phyloP scores from a whole-genome alignment of 2,888 invertebrate species.

The Cremastobaeus sp. region DNA sequence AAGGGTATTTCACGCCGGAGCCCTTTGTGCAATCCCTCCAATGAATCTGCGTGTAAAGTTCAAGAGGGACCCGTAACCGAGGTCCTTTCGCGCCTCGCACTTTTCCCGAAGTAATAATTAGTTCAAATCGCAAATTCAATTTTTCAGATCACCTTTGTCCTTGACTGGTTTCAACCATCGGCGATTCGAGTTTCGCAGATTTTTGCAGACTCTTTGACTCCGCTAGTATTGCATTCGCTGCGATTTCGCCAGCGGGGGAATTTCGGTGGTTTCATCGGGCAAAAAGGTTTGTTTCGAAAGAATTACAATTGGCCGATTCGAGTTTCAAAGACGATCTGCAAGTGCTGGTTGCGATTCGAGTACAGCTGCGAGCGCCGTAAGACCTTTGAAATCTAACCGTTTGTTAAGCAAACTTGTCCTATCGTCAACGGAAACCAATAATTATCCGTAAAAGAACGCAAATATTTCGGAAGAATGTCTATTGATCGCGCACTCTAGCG shows the following conservation, averaged over 20 bases:
- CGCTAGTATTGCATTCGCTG: too few relatives aligned
- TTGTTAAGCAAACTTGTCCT: slow-evolving; percentile 38
- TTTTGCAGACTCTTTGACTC: too few relatives aligned
- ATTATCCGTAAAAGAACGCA: slow-evolving; percentile 61
- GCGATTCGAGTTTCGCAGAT: too few relatives aligned
- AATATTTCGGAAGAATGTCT: slow-evolving; percentile 60
- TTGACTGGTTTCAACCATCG: too few relatives aligned
- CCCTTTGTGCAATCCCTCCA: slow-evolving; percentile 68
- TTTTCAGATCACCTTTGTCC: too few relatives aligned
- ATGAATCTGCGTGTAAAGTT: slow-evolving; percentile 64
- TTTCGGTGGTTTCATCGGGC: too few relatives aligned
- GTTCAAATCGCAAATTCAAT: too few relatives aligned
- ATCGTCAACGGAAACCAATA: slow-evolving; percentile 58
- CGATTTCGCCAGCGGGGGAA: too few relatives aligned
- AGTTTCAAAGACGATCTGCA: too few relatives aligned
- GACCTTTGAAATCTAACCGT: slow-evolving; percentile 36
- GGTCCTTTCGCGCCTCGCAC: neutral
- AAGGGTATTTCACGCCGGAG: slow-evolving; percentile 64
- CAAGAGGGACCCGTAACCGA: slow-evolving; percentile 18
- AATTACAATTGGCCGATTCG: too few relatives aligned
- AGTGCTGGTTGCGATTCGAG: slow-evolving; percentile 22
- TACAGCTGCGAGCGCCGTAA: slow-evolving; percentile 28
- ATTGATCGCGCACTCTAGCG: slow-evolving; percentile 55
- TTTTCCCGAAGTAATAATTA: too few relatives aligned
- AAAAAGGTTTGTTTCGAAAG: too few relatives aligned